Evolutionary conservation across 2,113 vertebrate genomes (phyloP).

Genomic region (Hyperoodon ampullatus): DNA sequence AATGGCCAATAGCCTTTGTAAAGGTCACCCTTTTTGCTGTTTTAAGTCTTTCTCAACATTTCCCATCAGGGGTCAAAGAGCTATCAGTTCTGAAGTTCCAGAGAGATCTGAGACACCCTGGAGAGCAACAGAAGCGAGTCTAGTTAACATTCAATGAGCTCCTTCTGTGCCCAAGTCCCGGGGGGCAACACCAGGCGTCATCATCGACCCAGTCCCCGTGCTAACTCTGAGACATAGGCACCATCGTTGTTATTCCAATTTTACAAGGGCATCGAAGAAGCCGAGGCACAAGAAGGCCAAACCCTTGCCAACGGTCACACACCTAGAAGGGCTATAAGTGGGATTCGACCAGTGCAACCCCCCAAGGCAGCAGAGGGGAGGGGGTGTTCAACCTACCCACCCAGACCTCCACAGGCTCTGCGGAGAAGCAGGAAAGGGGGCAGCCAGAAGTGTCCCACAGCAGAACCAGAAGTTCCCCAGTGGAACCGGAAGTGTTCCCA

Average conservation of each 20-base stretch:
- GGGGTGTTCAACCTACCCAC: not conserved
- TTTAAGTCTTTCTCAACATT: conserved; percentile 54
- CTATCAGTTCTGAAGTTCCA: conserved; percentile 27
- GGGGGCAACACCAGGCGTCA: accelerated
- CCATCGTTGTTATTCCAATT: accelerated
- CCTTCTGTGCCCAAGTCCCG: not conserved
- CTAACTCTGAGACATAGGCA: accelerated
- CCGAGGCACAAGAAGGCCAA: not conserved
- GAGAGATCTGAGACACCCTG: not conserved
- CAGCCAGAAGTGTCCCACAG: not conserved
- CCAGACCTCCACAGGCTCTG: accelerated
- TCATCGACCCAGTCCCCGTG: not conserved
- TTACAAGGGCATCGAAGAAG: not conserved
- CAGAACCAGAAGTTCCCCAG: not conserved
- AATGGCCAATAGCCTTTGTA: conserved; percentile 48
- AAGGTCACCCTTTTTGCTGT: conserved; percentile 64
- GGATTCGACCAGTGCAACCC: no score
- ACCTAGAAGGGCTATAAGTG: not conserved
- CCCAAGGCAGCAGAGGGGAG: no score
- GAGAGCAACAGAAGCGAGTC: not conserved
- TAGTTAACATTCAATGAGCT: not conserved
- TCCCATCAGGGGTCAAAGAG: conserved; percentile 35
- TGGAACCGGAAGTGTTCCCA: not conserved
- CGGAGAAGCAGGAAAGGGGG: accelerated
- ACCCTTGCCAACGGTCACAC: not conserved